phyloP scores from a whole-genome alignment of 2,797 vertebrate species.

The Spondyliosoma cantharus region DNA sequence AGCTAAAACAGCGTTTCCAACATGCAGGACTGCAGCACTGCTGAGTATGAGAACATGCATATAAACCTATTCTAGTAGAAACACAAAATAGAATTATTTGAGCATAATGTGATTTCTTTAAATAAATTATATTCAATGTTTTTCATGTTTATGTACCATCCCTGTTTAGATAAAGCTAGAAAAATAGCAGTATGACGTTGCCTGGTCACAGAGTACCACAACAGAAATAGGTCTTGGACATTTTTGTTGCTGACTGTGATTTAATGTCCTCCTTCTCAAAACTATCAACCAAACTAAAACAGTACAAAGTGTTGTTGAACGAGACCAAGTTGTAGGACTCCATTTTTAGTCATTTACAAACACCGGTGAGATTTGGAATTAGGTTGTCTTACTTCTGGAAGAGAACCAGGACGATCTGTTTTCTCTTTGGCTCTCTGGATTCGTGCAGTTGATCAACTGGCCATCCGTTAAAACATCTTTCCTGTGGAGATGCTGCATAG shows the following conservation, averaged over 20 bases:
- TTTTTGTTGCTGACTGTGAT: neutral
- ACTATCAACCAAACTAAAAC: neutral
- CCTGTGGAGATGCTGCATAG: constrained; percentile 11
- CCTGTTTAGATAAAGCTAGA: constrained; percentile 3
- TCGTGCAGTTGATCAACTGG: constrained; percentile 26
- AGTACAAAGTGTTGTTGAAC: neutral
- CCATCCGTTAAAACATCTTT: constrained; percentile 16
- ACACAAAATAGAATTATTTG: too few relatives aligned
- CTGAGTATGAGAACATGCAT: too few relatives aligned
- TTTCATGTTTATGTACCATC: neutral
- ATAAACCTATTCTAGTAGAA: too few relatives aligned
- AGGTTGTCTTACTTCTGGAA: neutral
- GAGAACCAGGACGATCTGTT: neutral
- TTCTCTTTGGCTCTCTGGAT: neutral
- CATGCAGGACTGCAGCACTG: too few relatives aligned
- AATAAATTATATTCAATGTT: neutral
- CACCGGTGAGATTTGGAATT: constrained; percentile 13
- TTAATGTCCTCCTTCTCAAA: neutral
- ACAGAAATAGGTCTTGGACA: neutral
- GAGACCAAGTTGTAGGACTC: neutral
- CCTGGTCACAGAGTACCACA: neutral
- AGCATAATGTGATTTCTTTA: too few relatives aligned
- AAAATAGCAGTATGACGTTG: neutral
- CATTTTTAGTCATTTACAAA: neutral
- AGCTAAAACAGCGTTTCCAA: too few relatives aligned